phyloP scores from a whole-genome alignment of 2,797 vertebrate species.

The Sebastes nivosus region DNA sequence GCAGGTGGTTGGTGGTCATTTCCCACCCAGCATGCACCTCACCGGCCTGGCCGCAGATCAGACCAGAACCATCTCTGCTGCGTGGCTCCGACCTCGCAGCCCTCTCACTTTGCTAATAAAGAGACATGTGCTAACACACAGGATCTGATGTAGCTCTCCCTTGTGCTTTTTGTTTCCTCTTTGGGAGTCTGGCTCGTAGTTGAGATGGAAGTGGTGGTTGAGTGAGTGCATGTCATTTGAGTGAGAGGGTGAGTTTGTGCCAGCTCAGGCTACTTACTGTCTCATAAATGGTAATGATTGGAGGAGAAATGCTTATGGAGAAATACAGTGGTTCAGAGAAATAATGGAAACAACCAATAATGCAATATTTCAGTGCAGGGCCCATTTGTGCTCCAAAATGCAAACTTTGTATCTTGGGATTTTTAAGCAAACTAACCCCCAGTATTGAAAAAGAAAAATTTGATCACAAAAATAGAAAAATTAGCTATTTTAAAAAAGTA shows the following conservation, averaged over 20 bases:
- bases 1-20: conserved; percentile 64
- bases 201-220: neutral
- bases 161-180: conserved; percentile 28
- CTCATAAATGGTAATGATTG: conserved; percentile 3
- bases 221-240: conserved; percentile 7
- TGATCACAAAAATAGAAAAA: too few relatives aligned
- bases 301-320: conserved; percentile 13
- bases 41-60: conserved; percentile 31
- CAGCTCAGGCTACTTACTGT: neutral
- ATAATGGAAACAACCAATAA: neutral
- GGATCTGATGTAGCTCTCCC: conserved; percentile 17
- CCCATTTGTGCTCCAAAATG: neutral
- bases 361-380: neutral
- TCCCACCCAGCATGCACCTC: conserved; percentile 65
- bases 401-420: neutral
- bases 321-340: neutral
- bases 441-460: too few relatives aligned
- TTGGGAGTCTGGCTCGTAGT: conserved; percentile 16
- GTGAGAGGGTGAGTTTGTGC: conserved; percentile 10
- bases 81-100: conserved; percentile 1
- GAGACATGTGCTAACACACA: conserved; percentile 24
- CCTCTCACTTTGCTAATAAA: conserved; percentile 29
- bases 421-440: neutral
- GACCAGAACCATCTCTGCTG: conserved; percentile 37
- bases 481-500: too few relatives aligned